Evolutionary conservation across 2,797 vertebrate genomes (phyloP).

Genomic region (Poecile montanus): DNA sequence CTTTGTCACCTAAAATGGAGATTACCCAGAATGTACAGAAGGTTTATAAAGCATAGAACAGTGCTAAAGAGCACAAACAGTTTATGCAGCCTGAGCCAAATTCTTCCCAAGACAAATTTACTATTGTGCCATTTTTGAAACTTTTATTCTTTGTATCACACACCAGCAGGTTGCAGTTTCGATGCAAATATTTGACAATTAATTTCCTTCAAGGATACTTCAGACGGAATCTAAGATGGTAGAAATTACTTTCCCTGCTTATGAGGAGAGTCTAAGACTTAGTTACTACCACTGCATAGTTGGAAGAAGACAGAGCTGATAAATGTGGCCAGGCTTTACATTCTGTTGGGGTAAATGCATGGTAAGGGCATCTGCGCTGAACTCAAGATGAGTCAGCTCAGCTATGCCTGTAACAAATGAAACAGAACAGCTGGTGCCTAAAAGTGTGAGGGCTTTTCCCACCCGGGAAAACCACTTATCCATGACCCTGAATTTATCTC

Average conservation of each 20-base stretch:
- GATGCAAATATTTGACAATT: neutral
- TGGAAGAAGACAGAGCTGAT: neutral
- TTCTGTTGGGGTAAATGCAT: neutral
- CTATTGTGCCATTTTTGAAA: neutral
- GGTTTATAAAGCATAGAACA: neutral
- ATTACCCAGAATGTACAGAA: neutral
- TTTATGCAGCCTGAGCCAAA: neutral
- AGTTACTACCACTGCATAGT: neutral
- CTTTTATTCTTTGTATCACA: neutral
- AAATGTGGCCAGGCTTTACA: neutral
- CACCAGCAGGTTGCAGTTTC: neutral
- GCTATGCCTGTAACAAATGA: neutral
- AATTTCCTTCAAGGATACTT: neutral
- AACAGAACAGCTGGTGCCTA: neutral
- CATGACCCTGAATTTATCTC: neutral
- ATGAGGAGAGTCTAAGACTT: neutral
- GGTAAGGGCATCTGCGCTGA: neutral
- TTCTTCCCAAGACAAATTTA: neutral
- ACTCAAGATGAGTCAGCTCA: neutral
- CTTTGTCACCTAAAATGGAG: neutral
- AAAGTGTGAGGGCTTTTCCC: neutral
- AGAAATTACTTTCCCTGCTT: neutral
- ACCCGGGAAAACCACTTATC: neutral
- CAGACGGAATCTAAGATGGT: neutral
- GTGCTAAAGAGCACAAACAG: neutral